Evolutionary conservation across 2,113 vertebrate genomes (phyloP).

Genomic region (Apistogramma diplotaenia): DNA sequence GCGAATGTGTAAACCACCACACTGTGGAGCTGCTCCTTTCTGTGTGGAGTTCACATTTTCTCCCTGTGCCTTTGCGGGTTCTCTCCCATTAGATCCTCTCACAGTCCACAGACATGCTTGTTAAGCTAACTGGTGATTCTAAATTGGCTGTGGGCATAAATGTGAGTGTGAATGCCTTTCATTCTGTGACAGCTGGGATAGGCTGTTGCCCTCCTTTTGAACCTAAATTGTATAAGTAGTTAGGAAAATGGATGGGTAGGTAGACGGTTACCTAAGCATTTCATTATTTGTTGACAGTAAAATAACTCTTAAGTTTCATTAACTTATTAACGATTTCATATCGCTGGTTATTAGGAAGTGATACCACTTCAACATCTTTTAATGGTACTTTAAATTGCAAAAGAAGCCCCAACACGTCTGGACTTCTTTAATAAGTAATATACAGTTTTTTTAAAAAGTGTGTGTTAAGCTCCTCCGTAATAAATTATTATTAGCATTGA

Average conservation of each 20-base stretch:
- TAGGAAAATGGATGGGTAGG: accelerated
- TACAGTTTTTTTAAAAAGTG: background rate
- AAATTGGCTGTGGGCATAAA: background rate
- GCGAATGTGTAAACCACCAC: background rate
- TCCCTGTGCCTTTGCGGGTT: background rate
- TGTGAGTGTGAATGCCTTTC: background rate
- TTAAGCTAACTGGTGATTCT: background rate
- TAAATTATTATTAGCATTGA: background rate
- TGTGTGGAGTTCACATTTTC: background rate
- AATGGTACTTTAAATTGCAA: background rate
- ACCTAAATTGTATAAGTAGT: background rate
- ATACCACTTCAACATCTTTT: background rate
- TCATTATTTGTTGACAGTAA: background rate
- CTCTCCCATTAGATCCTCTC: background rate
- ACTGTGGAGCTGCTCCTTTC: background rate
- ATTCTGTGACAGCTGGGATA: background rate
- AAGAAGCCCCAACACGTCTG: background rate
- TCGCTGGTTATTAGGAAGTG: background rate
- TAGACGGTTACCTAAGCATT: background rate
- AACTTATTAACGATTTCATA: background rate
- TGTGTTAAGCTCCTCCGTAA: background rate
- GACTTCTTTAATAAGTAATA: background rate
- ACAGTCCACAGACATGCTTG: background rate
- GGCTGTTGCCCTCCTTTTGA: background rate
- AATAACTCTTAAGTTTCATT: background rate